Base-by-base conservation (phyloP, 2,888 invertebrate species). In the Trichopoda pennipes region DNA sequence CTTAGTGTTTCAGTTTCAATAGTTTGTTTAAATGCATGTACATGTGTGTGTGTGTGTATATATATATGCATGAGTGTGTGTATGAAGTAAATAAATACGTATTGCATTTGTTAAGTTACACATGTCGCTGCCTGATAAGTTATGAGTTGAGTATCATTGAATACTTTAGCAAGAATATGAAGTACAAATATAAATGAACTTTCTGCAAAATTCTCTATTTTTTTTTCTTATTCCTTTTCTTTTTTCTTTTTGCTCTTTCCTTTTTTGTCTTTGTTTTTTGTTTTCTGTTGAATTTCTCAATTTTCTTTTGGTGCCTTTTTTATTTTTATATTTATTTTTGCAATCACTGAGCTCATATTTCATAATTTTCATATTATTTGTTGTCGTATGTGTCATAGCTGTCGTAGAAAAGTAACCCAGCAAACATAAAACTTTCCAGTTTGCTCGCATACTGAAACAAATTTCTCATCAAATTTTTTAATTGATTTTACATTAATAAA, bases 311-410 rank as follows among this genome's bases (percentile, higher is more conserved):
- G 32, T 28, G 28, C 51, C 58, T 44, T 58, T 17, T 66, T 38
- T 17, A 1, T 35, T 78, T 23, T 72, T 49, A n/a, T n/a, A 64
- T 73, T 74, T 63, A 56, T 56, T 78, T 72, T 80, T 83, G 69
- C 79, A 81, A 84, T 84, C 84, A 83, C 75, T 83, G 84, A 84
- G 83, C 83, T 85, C 85, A 85, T 84, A 85, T 85, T 85, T 84
- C 85, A 85, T 84, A 81, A 81, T 81, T 81, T 75, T 75, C 61
- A 66, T 84, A 72, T 82, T 79, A 60, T 66, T 75, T 55, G 35
- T 53, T 53, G 28, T 53, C 74, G 69, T 63, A 69, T 77, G 81
- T 81, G 68, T 73, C 74, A 73, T 68, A 77, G 73, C 49, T 77
- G 51, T 23, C 51, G 53, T 63, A 53, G 47, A 61, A 60, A 44